Conservation (phyloP, 2,113 vertebrate genomes). For the Gopherus flavomarginatus region DNA sequence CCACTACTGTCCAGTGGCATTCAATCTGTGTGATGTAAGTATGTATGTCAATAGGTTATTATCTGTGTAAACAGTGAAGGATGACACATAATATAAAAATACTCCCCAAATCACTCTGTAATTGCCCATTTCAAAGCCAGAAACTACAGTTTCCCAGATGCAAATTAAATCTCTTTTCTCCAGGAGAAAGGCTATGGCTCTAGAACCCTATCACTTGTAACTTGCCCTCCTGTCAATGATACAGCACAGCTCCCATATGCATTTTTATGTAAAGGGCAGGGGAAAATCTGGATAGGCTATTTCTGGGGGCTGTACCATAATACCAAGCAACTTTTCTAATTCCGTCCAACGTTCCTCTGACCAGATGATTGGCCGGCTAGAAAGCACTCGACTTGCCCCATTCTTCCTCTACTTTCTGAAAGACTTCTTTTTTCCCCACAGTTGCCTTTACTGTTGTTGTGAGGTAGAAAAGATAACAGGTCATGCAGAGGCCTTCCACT, state of each 20-base stretch:
- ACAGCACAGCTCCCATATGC: background rate
- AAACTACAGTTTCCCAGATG: background rate
- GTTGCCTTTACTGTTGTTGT: background rate
- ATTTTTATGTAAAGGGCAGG: background rate
- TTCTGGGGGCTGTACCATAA: background rate
- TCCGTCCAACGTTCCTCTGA: background rate
- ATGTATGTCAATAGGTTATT: background rate
- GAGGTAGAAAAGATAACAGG: background rate
- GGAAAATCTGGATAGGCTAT: background rate
- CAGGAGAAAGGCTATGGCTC: background rate
- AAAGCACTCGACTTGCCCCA: background rate
- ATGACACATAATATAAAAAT: background rate
- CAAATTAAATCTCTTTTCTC: background rate
- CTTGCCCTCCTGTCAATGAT: background rate
- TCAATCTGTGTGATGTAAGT: background rate
- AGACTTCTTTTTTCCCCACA: background rate
- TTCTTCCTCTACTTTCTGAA: background rate
- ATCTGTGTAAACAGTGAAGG: background rate
- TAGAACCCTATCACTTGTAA: background rate
- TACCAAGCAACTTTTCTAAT: background rate
- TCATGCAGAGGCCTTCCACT: background rate
- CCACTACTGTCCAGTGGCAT: background rate
- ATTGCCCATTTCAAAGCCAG: background rate
- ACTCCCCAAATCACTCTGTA: background rate
- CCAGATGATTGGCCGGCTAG: background rate